Conservation (phyloP, 2,797 vertebrate species). For the Crocidura indochinensis region DNA sequence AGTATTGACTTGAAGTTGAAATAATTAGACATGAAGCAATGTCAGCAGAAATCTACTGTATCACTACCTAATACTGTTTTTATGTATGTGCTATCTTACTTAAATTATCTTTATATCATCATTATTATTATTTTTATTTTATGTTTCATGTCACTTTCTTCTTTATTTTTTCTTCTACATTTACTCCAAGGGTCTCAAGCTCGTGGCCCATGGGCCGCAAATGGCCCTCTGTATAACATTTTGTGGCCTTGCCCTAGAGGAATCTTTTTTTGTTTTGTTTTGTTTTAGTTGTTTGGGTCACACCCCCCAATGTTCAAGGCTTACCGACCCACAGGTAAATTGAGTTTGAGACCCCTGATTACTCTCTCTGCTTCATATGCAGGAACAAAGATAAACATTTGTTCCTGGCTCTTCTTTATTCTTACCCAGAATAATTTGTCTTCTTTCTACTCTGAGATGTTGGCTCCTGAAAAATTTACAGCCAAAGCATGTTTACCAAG, state of each 20-base stretch:
- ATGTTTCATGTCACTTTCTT: background rate
- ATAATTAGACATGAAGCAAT: background rate
- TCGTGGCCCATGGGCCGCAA: no score
- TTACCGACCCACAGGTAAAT: no score
- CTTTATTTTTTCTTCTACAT: background rate
- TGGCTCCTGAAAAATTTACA: constrained; percentile 55
- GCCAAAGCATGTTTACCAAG: constrained; percentile 69
- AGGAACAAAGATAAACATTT: constrained; percentile 46
- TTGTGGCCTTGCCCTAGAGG: no score
- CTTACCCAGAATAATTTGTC: background rate
- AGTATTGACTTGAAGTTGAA: background rate
- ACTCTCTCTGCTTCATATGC: background rate
- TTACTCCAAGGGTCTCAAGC: no score
- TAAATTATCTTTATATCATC: background rate
- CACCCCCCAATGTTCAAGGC: no score
- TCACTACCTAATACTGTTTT: background rate
- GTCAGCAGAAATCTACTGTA: background rate
- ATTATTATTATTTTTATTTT: constrained; percentile 14
- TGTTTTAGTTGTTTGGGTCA: no score
- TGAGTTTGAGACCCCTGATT: no score
- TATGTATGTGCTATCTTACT: background rate
- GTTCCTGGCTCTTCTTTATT: background rate
- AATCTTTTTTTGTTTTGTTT: no score
- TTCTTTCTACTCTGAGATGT: constrained; percentile 53
- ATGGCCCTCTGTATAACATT: no score